Percentiles rank a stretch among this genome's conserved stretches.
Evolutionary conservation across 64 coral and sea anemone genomes (phyloP).

Genomic region (Hydrozoanthus tunicans): DNA sequence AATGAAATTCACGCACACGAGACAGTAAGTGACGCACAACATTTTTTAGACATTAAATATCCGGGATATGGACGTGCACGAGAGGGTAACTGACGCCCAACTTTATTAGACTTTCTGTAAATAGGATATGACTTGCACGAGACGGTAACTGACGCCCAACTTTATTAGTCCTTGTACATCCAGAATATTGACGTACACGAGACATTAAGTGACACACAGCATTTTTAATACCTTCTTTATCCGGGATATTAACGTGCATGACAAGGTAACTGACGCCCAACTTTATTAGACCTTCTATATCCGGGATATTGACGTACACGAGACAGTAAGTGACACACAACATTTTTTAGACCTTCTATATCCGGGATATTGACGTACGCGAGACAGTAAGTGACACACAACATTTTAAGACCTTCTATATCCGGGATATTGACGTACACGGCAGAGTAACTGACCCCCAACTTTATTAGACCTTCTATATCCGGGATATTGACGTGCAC

Average conservation of each 20-base stretch:
- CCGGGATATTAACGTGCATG: too few relatives aligned
- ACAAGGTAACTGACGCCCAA: neutral
- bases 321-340: conserved; percentile 45
- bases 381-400: too few relatives aligned
- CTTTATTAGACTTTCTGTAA: neutral
- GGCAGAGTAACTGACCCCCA: neutral
- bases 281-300: neutral
- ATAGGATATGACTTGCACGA: too few relatives aligned
- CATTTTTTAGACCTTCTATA: neutral
- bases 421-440: neutral
- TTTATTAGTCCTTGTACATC: too few relatives aligned
- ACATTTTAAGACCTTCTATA: neutral
- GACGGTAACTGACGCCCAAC: too few relatives aligned
- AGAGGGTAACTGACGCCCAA: neutral
- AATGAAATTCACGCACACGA: conserved; percentile 80
- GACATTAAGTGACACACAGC: too few relatives aligned
- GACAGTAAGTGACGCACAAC: conserved; percentile 22
- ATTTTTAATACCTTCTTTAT: neutral
- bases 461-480: neutral
- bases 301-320: conserved; percentile 71
- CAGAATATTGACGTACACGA: too few relatives aligned
- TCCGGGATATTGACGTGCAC: too few relatives aligned
- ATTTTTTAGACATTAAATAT: neutral
- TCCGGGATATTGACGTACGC: too few relatives aligned
- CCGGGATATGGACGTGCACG: neutral